phyloP scores from a whole-genome alignment of 2,797 vertebrate genomes.

The Myripristis jacobus region DNA sequence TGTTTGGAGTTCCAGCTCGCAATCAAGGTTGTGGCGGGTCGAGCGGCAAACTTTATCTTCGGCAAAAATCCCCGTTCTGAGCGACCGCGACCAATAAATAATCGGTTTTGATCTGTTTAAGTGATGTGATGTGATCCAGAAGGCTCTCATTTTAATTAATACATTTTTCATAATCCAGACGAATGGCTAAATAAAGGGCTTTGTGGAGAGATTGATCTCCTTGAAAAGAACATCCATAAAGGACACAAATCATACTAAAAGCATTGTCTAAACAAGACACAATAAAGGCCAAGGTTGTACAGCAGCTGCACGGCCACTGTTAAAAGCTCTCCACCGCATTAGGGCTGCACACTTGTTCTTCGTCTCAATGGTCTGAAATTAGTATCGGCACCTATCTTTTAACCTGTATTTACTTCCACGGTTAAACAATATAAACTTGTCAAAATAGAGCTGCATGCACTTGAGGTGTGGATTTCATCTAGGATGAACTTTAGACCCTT shows the following conservation, averaged over 20 bases:
- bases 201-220: conserved; percentile 78
- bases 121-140: conserved; percentile 67
- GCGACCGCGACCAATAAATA: conserved; percentile 75
- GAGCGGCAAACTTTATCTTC: conserved; percentile 56
- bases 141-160: conserved; percentile 85
- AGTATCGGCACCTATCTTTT: neutral
- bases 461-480: no score
- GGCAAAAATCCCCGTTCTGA: conserved; percentile 36
- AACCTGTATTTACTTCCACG: neutral
- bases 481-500: neutral
- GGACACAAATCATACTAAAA: conserved; percentile 84
- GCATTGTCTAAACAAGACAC: conserved; percentile 69
- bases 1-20: conserved; percentile 27
- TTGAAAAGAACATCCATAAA: conserved; percentile 70
- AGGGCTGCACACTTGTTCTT: conserved; percentile 16
- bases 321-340: conserved; percentile 30
- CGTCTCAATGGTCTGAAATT: neutral
- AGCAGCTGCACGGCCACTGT: conserved; percentile 24
- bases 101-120: conserved; percentile 69
- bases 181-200: conserved; percentile 79
- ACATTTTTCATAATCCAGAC: conserved; percentile 77
- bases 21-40: conserved; percentile 62
- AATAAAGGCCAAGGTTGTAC: conserved; percentile 58
- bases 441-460: neutral
- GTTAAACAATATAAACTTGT: neutral